phyloP scores from a whole-genome alignment of 2,888 invertebrate genomes.

The Pristionchus maxplancki region DNA sequence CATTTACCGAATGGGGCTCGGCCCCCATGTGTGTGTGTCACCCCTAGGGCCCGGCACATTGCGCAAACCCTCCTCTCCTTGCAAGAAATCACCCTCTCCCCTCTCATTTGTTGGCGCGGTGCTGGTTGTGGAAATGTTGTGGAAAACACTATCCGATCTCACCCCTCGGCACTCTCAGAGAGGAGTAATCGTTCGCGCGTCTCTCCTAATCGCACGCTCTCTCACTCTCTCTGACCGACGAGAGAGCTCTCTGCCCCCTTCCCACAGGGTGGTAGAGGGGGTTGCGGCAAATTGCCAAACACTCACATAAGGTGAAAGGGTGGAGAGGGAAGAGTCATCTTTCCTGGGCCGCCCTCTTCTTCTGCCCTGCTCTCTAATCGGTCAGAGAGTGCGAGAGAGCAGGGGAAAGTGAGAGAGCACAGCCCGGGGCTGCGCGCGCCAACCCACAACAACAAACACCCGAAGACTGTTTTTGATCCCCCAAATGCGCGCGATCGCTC shows the following conservation, averaged over 20 bases:
- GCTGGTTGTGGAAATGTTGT: not conserved
- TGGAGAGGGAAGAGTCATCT: not conserved
- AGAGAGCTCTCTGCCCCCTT: not conserved
- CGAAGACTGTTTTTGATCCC: conserved; percentile 42
- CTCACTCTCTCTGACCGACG: not conserved
- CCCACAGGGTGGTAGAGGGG: conserved; percentile 38
- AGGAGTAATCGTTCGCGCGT: not conserved
- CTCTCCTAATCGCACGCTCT: not conserved
- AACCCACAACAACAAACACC: conserved; percentile 21
- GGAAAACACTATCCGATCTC: conserved; percentile 20
- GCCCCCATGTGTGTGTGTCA: not conserved
- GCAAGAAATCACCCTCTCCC: not conserved
- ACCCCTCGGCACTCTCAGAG: not conserved
- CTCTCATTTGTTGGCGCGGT: conserved; percentile 5
- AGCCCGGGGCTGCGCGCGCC: not conserved
- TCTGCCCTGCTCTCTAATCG: not conserved
- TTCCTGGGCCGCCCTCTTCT: not conserved
- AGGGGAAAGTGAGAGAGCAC: not conserved
- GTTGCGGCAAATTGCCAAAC: conserved; percentile 46
- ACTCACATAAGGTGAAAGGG: conserved; percentile 43
- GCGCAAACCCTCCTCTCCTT: not conserved
- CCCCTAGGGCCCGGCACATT: not conserved
- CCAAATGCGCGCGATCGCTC: conserved; percentile 8
- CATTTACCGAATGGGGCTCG: too few species aligned
- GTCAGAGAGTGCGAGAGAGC: not conserved